Percentiles rank a stretch among this genome's conserved stretches.
phyloP scores from a whole-genome alignment of 2,888 invertebrate species.

The Drosophila koepferae region DNA sequence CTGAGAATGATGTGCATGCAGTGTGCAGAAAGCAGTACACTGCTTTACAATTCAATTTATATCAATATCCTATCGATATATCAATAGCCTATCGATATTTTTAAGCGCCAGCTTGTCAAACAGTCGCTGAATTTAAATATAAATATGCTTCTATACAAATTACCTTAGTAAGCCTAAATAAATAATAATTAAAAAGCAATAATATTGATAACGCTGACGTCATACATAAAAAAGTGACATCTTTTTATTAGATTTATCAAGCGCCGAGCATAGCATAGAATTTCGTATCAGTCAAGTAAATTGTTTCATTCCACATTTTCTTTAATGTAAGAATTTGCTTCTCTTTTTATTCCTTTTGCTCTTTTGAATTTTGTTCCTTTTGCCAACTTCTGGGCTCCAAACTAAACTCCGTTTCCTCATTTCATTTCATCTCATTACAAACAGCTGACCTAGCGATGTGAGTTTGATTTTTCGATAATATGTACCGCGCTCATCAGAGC shows the following conservation, averaged over 20 bases:
- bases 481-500: not conserved
- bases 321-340: not conserved
- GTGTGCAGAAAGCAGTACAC: not conserved
- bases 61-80: conserved; percentile 1
- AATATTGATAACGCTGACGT: too few relatives aligned
- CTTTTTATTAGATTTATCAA: too few relatives aligned
- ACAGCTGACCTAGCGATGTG: conserved; percentile 13
- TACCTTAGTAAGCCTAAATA: too few relatives aligned
- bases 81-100: conserved; percentile 1
- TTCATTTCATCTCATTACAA: too few relatives aligned
- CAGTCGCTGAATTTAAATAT: not conserved
- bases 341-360: too few relatives aligned
- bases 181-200: too few relatives aligned
- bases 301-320: not conserved
- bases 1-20: not conserved
- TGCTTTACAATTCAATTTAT: not conserved
- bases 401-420: too few relatives aligned
- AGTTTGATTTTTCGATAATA: not conserved
- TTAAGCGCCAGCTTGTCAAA: not conserved
- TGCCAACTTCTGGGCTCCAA: too few relatives aligned
- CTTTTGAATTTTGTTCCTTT: too few relatives aligned
- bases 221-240: too few relatives aligned
- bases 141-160: not conserved
- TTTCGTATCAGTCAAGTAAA: not conserved
- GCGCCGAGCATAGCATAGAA: not conserved